A percentile compares a stretch with the other conserved stretches of the same genome.
Conservation (phyloP, 2,888 invertebrate genomes). For the Rhingia campestris region DNA sequence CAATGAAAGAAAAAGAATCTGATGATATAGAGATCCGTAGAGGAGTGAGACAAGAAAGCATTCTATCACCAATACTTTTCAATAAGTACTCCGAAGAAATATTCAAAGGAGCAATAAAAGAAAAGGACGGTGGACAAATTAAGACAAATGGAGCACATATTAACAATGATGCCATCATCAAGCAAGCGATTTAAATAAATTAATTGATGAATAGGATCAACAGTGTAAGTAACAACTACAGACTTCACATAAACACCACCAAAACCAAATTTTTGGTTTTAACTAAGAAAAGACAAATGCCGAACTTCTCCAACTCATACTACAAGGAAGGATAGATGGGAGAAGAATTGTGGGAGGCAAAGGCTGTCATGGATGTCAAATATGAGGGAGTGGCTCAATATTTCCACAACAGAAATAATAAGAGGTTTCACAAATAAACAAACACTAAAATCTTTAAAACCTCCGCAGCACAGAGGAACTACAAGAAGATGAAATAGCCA, state of each 20-base stretch:
- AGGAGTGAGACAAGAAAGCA: neutral
- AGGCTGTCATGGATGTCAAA: too few species aligned
- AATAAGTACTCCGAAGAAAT: slow-evolving; percentile 9
- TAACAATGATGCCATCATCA: too few species aligned
- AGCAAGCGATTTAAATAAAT: neutral
- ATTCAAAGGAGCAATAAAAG: slow-evolving; percentile 2
- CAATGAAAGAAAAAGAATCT: neutral
- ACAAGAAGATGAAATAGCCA: too few species aligned
- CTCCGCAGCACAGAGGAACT: too few species aligned
- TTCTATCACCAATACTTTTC: neutral
- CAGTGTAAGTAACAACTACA: slow-evolving; percentile 2
- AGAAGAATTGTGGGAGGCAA: too few species aligned
- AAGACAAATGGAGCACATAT: neutral
- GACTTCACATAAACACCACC: neutral
- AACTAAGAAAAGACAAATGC: neutral
- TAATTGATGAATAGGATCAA: too few species aligned
- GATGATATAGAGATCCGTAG: neutral
- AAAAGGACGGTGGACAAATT: neutral
- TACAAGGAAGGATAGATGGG: too few species aligned
- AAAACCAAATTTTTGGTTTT: slow-evolving; percentile 21
- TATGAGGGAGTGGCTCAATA: too few species aligned
- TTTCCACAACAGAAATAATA: too few species aligned
- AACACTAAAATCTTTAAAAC: too few species aligned
- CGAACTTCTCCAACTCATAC: too few species aligned
- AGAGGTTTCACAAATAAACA: too few species aligned